Evolutionary conservation across 1,140 invertebrate species (phyloP).

Genomic region (Homalodisca vitripennis): DNA sequence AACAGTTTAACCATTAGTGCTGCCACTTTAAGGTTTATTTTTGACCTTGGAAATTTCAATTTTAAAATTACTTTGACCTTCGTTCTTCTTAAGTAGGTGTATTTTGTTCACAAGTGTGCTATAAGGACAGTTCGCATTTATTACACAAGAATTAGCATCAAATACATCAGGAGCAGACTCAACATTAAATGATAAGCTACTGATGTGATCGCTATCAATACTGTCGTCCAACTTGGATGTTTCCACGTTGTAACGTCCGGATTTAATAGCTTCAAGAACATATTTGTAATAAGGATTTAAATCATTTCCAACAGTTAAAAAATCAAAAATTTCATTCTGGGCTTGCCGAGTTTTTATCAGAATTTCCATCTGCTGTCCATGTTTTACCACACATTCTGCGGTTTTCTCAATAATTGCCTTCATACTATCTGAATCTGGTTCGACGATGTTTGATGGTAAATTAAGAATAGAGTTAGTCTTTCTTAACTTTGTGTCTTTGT

Average conservation of each 20-base stretch:
- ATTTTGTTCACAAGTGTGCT: background rate
- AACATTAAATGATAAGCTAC: no score
- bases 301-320: slow-evolving; percentile 55
- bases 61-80: no score
- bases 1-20: no score
- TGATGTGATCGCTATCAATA: no score
- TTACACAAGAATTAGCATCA: no score
- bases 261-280: background rate
- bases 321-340: slow-evolving; percentile 90
- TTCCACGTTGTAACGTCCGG: no score
- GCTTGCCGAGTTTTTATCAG: slow-evolving; percentile 45
- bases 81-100: background rate
- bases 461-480: no score
- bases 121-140: no score
- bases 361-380: slow-evolving; percentile 3
- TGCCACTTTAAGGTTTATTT: no score
- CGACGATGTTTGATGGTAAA: background rate
- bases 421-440: slow-evolving; percentile 64
- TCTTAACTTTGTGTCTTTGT: background rate
- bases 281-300: background rate
- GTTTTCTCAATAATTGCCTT: slow-evolving; percentile 97
- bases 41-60: no score
- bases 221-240: no score
- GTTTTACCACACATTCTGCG: slow-evolving; percentile 82
- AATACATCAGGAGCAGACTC: background rate